These are phyloP conservation scores for Siniperca knerii DNA, from an alignment of 2,113 vertebrate species.

Conservation along the genomic window DNA sequence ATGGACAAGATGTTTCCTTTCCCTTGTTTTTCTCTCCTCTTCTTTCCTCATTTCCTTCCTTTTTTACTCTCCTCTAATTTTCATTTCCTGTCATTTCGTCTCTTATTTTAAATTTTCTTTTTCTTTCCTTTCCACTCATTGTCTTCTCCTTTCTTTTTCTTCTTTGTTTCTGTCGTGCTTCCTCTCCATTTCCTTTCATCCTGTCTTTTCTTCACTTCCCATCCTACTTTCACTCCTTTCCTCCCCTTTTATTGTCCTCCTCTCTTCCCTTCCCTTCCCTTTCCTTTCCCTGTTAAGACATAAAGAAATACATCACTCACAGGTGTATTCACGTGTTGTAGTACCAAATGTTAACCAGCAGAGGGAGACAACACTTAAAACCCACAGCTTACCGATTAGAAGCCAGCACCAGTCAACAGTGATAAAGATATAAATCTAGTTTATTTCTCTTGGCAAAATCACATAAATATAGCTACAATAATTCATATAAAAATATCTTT, in stretches of 20 bases:
- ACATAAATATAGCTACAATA: slow-evolving; percentile 38
- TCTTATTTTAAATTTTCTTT: neutral
- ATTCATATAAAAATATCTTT: slow-evolving; percentile 36
- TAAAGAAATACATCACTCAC: neutral
- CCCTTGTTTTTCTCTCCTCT: too few species aligned
- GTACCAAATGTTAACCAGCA: slow-evolving; percentile 16
- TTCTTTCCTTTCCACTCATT: neutral
- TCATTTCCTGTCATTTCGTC: neutral
- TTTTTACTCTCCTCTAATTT: neutral
- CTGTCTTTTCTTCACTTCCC: neutral
- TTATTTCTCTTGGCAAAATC: slow-evolving; percentile 50
- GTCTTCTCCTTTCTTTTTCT: neutral
- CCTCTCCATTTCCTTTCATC: neutral
- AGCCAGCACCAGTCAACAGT: neutral
- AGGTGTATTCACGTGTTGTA: neutral
- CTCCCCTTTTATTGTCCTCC: neutral
- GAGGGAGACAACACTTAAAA: slow-evolving; percentile 39
- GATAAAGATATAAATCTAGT: neutral
- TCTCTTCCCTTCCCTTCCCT: too few species aligned
- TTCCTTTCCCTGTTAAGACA: neutral
- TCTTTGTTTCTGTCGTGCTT: neutral
- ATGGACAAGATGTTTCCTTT: neutral
- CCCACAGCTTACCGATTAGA: neutral
- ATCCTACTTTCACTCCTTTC: too few species aligned
- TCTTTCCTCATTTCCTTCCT: neutral